Conservation (phyloP, 2,888 invertebrate genomes). For the Sesia bembeciformis region DNA sequence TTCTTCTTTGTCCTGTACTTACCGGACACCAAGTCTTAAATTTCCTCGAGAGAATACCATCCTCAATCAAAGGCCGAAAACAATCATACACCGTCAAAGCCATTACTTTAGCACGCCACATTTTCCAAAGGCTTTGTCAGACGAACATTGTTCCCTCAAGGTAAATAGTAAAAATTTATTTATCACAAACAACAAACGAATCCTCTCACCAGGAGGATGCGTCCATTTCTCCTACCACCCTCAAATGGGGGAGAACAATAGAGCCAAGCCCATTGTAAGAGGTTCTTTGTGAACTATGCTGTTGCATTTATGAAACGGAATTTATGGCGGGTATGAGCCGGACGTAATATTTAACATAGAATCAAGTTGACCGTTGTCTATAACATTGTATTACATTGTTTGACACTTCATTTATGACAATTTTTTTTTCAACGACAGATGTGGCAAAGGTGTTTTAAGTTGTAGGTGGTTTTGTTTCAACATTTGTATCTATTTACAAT, state of each 20-base stretch:
- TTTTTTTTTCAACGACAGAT: constrained; percentile 48
- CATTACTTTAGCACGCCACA: constrained; percentile 2
- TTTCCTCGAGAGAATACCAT: neutral
- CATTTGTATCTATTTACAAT: constrained; percentile 43
- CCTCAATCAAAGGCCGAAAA: neutral
- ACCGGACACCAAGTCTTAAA: neutral
- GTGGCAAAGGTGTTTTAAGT: constrained; percentile 25
- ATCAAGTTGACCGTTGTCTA: constrained; percentile 23
- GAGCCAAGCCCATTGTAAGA: constrained; percentile 39
- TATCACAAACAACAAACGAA: constrained; percentile 45
- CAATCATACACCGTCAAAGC: neutral
- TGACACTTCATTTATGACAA: constrained; percentile 53
- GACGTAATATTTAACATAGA: constrained; percentile 6
- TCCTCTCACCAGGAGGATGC: constrained; percentile 45
- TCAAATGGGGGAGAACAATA: constrained; percentile 35
- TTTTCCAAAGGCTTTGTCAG: constrained; percentile 17
- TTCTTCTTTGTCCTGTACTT: neutral
- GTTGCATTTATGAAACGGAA: constrained; percentile 31
- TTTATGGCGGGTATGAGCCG: constrained; percentile 32
- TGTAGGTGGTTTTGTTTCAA: constrained; percentile 24
- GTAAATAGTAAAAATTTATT: constrained; percentile 46
- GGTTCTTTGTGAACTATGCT: constrained; percentile 27
- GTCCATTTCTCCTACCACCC: constrained; percentile 40
- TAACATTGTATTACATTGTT: constrained; percentile 35
- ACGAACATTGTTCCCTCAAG: constrained; percentile 25